These are phyloP conservation scores for Drosophila borealis DNA, from an alignment of 2,888 invertebrate species.

Conservation along the genomic window DNA sequence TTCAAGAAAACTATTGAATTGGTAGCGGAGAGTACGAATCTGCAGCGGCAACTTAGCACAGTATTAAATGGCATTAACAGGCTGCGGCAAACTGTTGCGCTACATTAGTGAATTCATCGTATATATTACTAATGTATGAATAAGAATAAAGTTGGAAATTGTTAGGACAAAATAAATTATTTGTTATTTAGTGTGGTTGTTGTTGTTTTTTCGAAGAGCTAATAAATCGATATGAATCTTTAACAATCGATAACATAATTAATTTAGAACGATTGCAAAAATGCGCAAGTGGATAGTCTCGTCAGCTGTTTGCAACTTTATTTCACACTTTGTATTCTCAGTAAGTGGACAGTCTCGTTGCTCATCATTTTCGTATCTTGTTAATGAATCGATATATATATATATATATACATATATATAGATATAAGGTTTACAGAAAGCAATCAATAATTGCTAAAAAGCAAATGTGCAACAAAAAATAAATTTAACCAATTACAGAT, in stretches of 20 bases:
- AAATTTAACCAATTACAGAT: constrained; percentile 36
- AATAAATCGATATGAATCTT: constrained; percentile 19
- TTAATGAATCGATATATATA: constrained; percentile 43
- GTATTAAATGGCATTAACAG: constrained; percentile 66
- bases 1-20: constrained; percentile 90
- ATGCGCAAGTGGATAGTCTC: constrained; percentile 36
- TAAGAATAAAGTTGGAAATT: constrained; percentile 49
- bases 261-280: constrained; percentile 24
- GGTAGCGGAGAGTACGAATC: constrained; percentile 89
- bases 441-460: constrained; percentile 63
- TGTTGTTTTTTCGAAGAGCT: background rate
- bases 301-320: constrained; percentile 41
- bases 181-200: background rate
- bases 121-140: constrained; percentile 6
- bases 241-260: constrained; percentile 28
- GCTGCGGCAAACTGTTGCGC: constrained; percentile 32
- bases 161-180: background rate
- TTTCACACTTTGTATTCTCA: constrained; percentile 18
- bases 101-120: constrained; percentile 13
- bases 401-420: constrained; percentile 8
- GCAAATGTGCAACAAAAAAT: constrained; percentile 30
- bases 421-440: constrained; percentile 31
- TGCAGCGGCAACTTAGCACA: constrained; percentile 87
- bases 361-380: constrained; percentile 55
- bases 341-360: constrained; percentile 44